phyloP scores from a whole-genome alignment of 2,797 vertebrate species.

The Myotis pilosus region DNA sequence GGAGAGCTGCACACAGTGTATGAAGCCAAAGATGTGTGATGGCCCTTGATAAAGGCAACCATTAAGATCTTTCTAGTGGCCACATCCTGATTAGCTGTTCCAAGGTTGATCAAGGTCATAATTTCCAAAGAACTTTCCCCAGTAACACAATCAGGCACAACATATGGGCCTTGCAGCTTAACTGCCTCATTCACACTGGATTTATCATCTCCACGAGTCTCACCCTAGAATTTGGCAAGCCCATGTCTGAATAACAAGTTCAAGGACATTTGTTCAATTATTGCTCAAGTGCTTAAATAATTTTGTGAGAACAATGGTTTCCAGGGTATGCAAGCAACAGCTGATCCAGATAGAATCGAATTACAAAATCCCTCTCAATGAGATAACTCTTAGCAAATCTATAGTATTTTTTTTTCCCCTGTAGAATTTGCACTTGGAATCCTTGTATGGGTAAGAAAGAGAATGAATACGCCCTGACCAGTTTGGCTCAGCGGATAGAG shows the following conservation, averaged over 20 bases:
- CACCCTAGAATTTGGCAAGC: not conserved
- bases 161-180: slow-evolving; percentile 5
- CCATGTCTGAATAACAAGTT: not conserved
- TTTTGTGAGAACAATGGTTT: slow-evolving; percentile 24
- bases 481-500: no score
- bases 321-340: slow-evolving; percentile 18
- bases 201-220: slow-evolving; percentile 10
- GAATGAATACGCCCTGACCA: no score
- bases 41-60: not conserved
- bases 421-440: not conserved
- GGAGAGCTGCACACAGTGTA: not conserved
- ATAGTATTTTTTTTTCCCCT: not conserved
- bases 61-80: not conserved
- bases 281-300: slow-evolving; percentile 43
- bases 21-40: not conserved
- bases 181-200: not conserved
- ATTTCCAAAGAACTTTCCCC: not conserved
- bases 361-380: slow-evolving; percentile 30
- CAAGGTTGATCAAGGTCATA: slow-evolving; percentile 18
- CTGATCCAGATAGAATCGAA: not conserved
- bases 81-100: not conserved
- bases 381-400: slow-evolving; percentile 19
- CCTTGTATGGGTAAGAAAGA: not conserved
- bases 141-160: not conserved
- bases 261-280: slow-evolving; percentile 61